Percentiles rank a stretch among this genome's conserved stretches.
Conservation (phyloP, 1,140 invertebrate species). For the Zaprionus ghesquierei region DNA sequence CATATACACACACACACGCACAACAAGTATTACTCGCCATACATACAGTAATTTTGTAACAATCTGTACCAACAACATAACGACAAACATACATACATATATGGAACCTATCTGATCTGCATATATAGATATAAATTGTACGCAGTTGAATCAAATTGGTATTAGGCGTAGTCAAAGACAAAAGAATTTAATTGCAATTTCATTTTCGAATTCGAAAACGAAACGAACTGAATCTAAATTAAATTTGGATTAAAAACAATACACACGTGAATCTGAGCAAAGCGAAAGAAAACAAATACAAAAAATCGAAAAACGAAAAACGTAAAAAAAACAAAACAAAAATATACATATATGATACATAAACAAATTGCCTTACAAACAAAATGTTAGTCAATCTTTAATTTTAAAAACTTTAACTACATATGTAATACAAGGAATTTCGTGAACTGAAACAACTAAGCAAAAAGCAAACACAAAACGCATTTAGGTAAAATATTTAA, state of each 20-base stretch:
- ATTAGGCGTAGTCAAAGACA: conserved; percentile 35
- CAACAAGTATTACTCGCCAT: neutral
- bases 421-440: conserved; percentile 37
- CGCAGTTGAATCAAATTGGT: conserved; percentile 25
- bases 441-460: conserved; percentile 54
- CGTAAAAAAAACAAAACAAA: conserved; percentile 12
- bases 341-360: conserved; percentile 22
- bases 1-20: neutral
- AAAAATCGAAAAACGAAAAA: no score
- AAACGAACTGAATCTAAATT: conserved; percentile 77
- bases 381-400: conserved; percentile 79
- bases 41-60: neutral
- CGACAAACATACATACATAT: conserved; percentile 22
- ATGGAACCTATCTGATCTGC: conserved; percentile 21
- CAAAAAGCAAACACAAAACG: conserved; percentile 31
- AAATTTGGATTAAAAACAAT: conserved; percentile 79
- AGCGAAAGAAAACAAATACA: conserved; percentile 32
- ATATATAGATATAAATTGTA: conserved; percentile 33
- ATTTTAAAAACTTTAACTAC: conserved; percentile 64
- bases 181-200: conserved; percentile 55
- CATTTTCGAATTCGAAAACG: conserved; percentile 57
- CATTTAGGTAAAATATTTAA: conserved; percentile 46
- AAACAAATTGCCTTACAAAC: conserved; percentile 79
- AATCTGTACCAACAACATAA: neutral
- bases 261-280: conserved; percentile 60